Percentiles rank a stretch among this genome's conserved stretches.
Conservation (phyloP, 2,797 vertebrate species). For the Percopsis omiscomaycus region DNA sequence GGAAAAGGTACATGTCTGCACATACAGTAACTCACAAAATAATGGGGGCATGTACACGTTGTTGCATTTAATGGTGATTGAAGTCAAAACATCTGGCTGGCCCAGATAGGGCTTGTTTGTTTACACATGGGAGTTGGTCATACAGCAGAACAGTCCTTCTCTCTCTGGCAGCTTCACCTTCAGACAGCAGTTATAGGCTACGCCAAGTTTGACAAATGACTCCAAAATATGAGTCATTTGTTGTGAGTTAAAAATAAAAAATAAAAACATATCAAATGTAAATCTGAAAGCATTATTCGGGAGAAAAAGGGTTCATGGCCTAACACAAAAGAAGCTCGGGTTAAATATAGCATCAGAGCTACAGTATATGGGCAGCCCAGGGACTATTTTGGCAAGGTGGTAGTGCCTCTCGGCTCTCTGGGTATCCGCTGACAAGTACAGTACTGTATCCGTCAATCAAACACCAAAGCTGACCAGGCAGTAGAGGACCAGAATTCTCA, state of each 20-base stretch:
- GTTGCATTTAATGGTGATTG: no score
- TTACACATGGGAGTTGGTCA: no score
- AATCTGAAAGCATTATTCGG: conserved; percentile 59
- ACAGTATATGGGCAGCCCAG: conserved; percentile 36
- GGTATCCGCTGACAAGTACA: conserved; percentile 79
- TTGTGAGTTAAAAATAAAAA: conserved; percentile 9
- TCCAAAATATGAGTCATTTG: not conserved
- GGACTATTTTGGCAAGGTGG: conserved; percentile 79
- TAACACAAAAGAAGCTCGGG: conserved; percentile 61
- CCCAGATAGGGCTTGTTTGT: no score
- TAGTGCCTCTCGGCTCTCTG: conserved; percentile 57
- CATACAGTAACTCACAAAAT: conserved; percentile 6
- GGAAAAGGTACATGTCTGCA: not conserved
- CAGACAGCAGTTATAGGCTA: no score
- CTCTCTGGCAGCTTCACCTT: no score
- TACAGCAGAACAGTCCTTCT: no score
- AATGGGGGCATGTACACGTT: no score
- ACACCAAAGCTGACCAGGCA: conserved; percentile 62
- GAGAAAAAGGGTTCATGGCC: conserved; percentile 54
- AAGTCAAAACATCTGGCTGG: no score
- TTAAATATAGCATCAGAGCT: conserved; percentile 70
- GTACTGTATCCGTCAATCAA: conserved; percentile 68
- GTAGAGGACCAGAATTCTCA: conserved; percentile 48
- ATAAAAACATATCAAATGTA: conserved; percentile 31
- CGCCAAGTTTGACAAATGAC: no score